A percentile compares a stretch with the other conserved stretches of the same genome.
Evolutionary conservation across 2,113 vertebrate species (phyloP).

Genomic region (Todiramphus chloris): DNA sequence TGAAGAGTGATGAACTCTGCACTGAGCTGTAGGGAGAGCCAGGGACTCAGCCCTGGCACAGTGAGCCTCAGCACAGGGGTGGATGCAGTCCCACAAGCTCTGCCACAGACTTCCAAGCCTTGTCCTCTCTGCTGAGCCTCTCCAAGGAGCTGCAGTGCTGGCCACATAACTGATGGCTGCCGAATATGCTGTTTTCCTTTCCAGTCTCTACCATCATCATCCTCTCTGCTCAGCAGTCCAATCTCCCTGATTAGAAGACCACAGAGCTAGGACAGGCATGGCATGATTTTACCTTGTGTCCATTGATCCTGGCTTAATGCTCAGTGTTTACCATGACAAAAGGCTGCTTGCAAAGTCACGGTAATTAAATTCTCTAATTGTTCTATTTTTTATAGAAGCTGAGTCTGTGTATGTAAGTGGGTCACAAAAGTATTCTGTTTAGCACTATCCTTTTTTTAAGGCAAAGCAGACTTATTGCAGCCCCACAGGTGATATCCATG

Average conservation of each 20-base stretch:
- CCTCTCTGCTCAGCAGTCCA: neutral
- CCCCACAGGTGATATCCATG: neutral
- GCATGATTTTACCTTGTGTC: neutral
- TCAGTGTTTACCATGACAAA: neutral
- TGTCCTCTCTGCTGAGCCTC: neutral
- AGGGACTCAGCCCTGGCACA: neutral
- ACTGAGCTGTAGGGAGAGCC: fast-evolving
- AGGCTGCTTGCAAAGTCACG: neutral
- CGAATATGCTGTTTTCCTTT: neutral
- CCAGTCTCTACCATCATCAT: neutral
- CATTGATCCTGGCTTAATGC: neutral
- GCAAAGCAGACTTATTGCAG: neutral
- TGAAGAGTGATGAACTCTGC: neutral
- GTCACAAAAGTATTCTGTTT: neutral
- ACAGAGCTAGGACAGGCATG: neutral
- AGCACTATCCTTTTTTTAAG: neutral
- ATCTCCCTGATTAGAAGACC: neutral
- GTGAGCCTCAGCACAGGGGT: neutral
- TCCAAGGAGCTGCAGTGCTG: neutral
- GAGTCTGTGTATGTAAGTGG: neutral
- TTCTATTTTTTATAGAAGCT: neutral
- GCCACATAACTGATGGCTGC: neutral
- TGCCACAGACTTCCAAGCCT: neutral
- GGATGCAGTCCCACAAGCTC: neutral
- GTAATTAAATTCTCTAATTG: neutral